phyloP scores from a whole-genome alignment of 2,113 vertebrate species.

The zebrafish (Danio rerio) region DNA sequence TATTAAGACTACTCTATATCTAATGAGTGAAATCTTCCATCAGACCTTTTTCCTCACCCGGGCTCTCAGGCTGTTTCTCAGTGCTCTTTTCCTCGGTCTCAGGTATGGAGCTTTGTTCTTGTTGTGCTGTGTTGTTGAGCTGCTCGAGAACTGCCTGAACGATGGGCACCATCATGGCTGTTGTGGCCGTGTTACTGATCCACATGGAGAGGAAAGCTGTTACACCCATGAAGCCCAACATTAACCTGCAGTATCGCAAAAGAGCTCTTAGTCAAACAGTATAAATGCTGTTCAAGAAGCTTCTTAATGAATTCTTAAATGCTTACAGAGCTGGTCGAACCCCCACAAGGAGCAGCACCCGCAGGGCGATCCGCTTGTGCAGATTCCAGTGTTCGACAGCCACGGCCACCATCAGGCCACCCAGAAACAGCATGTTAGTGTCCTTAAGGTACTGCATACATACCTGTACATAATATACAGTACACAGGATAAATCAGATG shows the following conservation, averaged over 20 bases:
- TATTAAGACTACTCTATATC: neutral
- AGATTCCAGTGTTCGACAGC: constrained; percentile 94
- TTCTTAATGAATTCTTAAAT: neutral
- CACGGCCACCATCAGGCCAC: constrained; percentile 90
- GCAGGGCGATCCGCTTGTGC: constrained; percentile 92
- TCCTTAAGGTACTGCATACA: constrained; percentile 96
- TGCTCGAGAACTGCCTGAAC: constrained; percentile 91
- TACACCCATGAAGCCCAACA: constrained; percentile 93
- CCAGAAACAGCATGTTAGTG: constrained; percentile 95
- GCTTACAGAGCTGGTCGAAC: constrained; percentile 90
- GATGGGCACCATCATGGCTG: constrained; percentile 97
- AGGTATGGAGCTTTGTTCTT: neutral
- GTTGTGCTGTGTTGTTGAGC: constrained; percentile 65
- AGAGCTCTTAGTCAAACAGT: neutral
- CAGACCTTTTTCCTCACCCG: constrained; percentile 53
- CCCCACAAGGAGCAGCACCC: constrained; percentile 86
- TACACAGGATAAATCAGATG: no score
- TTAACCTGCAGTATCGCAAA: constrained; percentile 77
- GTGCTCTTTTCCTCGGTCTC: constrained; percentile 28
- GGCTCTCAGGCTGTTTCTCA: constrained; percentile 22
- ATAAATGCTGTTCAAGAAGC: neutral
- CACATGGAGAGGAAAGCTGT: constrained; percentile 98
- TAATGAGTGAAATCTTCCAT: neutral
- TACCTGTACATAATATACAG: constrained; percentile 75
- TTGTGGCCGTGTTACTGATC: constrained; percentile 98